Percentiles rank a stretch among this genome's conserved stretches.
Conservation (phyloP, 2,888 invertebrate species). For the Hermodice carunculata region DNA sequence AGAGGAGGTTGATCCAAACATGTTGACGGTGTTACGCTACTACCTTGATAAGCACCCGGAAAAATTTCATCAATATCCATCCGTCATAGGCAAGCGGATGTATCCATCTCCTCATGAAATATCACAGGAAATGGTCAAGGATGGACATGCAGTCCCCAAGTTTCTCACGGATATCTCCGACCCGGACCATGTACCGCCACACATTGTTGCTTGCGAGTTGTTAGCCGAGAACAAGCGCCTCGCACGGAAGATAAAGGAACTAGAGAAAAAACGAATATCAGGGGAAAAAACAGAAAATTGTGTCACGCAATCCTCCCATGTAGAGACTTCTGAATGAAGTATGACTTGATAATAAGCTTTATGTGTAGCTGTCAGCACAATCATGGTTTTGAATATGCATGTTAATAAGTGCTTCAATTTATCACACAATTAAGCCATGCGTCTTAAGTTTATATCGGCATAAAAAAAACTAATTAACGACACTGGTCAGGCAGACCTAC, state of each 20-base stretch:
- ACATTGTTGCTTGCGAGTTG: constrained; percentile 34
- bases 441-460: too few relatives aligned
- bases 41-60: constrained; percentile 33
- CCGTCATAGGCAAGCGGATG: constrained; percentile 28
- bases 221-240: constrained; percentile 23
- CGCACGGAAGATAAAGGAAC: constrained; percentile 2
- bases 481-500: too few relatives aligned
- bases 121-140: constrained; percentile 9
- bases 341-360: too few relatives aligned
- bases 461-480: too few relatives aligned
- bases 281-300: too few relatives aligned
- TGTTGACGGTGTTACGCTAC: constrained; percentile 15
- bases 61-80: constrained; percentile 31
- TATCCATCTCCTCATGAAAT: constrained; percentile 29
- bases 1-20: constrained; percentile 14
- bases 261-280: constrained; percentile 12
- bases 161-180: constrained; percentile 32
- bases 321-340: too few relatives aligned
- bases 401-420: too few relatives aligned
- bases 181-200: constrained; percentile 31
- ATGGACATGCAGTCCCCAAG: constrained; percentile 23
- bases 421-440: too few relatives aligned
- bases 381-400: too few relatives aligned
- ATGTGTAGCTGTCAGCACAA: too few relatives aligned
- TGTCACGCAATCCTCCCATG: too few relatives aligned